Percentiles rank a stretch among this genome's conserved stretches.
Conservation (phyloP, 2,888 invertebrate genomes). For the Calephelis perditalis region DNA sequence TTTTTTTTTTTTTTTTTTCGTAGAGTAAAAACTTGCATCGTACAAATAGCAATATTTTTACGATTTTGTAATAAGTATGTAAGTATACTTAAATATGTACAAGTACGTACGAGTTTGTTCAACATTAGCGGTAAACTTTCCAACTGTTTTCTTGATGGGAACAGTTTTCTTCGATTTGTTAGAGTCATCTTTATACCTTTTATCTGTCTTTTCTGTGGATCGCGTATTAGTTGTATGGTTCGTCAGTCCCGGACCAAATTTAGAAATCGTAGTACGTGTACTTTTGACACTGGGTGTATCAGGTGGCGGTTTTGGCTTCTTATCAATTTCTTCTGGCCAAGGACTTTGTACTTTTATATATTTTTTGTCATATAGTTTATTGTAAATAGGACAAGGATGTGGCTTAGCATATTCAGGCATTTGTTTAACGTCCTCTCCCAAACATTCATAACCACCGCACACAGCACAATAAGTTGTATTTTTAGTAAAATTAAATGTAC, state of each 20-base stretch:
- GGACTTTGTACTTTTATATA: constrained; percentile 48
- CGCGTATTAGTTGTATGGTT: constrained; percentile 31
- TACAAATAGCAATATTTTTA: too few relatives aligned
- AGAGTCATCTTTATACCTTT: constrained; percentile 32
- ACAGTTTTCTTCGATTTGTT: constrained; percentile 37
- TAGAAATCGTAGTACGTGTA: constrained; percentile 36
- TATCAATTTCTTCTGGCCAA: constrained; percentile 49
- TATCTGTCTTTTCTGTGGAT: constrained; percentile 37
- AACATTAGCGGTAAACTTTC: constrained; percentile 49
- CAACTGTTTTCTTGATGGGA: constrained; percentile 42
- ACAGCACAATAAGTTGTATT: constrained; percentile 65
- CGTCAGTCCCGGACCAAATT: constrained; percentile 27
- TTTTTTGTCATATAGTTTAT: constrained; percentile 60
- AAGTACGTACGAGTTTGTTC: constrained; percentile 39
- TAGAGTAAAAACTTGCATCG: too few relatives aligned
- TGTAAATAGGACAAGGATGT: constrained; percentile 66
- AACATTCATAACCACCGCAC: constrained; percentile 64
- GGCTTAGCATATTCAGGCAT: constrained; percentile 54
- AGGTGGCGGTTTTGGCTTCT: constrained; percentile 34
- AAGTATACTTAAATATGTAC: too few relatives aligned
- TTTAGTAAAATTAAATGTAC: constrained; percentile 54
- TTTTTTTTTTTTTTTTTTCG: too few relatives aligned
- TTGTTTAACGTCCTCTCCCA: constrained; percentile 55
- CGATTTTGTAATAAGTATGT: too few relatives aligned
- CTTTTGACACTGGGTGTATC: constrained; percentile 43